Conservation (phyloP, 2,888 invertebrate species). For the Rotaria socialis region DNA sequence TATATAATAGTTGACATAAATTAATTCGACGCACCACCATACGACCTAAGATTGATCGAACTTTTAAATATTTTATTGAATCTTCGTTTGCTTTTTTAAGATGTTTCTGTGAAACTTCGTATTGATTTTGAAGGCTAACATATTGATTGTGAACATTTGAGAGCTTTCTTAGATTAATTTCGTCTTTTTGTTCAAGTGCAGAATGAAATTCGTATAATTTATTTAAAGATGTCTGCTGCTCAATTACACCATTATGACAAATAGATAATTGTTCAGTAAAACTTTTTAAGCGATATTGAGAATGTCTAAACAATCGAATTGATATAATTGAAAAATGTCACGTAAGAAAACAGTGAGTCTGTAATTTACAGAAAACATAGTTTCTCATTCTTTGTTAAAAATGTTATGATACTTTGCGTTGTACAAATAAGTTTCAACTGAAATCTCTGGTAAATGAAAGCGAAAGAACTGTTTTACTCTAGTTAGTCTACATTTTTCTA, state of each 20-base stretch:
- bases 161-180: not conserved
- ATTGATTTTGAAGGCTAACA: not conserved
- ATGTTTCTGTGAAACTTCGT: not conserved
- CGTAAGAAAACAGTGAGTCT: no score
- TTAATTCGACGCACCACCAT: not conserved
- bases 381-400: no score
- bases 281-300: not conserved
- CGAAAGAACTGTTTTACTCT: no score
- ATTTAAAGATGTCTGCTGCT: not conserved
- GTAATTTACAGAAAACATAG: no score
- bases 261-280: not conserved
- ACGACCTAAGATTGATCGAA: not conserved
- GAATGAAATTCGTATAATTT: not conserved
- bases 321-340: no score
- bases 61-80: not conserved
- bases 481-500: no score
- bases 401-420: no score
- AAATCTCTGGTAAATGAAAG: no score
- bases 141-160: not conserved
- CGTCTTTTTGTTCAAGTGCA: not conserved
- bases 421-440: no score
- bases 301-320: not conserved
- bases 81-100: not conserved
- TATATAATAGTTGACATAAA: constrained; percentile 4
- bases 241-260: not conserved